Evolutionary conservation across 2,888 invertebrate species (phyloP), one percentile per base, ranked within the genome.

Genomic region (Drosophila ochracea): DNA sequence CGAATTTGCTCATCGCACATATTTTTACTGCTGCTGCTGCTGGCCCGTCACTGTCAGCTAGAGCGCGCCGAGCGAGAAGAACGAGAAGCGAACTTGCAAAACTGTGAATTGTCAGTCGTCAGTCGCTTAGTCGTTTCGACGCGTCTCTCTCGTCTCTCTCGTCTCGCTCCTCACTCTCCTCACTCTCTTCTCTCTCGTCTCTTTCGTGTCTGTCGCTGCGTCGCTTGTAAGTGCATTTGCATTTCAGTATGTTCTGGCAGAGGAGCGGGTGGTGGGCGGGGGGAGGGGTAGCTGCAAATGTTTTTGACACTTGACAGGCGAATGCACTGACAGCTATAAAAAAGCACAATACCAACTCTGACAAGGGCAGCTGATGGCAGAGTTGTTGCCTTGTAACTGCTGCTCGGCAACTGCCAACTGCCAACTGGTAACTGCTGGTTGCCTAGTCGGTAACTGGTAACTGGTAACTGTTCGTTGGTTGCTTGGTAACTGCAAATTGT

Each of bases 291-390:
- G 54, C 72, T 87, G 84, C 80, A 77, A 84, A 89, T 91, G 84
- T 76, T 91, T 90, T 76, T 89, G 89, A 91, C 91, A 89, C 84
- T 86, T 89, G 91, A 89, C 91, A 88, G 84, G 76, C 84, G 77
- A 69, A 81, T 71, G 72, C 74, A 88, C 80, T 88, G 90, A 89
- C 90, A 91, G 84, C 89, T 76, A 79, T 82, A 83, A 82, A 87
- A 83, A 88, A 79, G 75, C 63, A 74, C 47, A 75, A 69, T 53
- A 37, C 52, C 43, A 69, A 50, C 31, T 43, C 49, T 31, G 68
- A 25, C 71, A 52, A 47, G 69, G 69, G 69, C 71, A 69, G 60
- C 43, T 53, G 69, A 60, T 53, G 70, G 5, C 21, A 41, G 41
- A 41, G 39, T 25, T 16, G 31, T 43, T 9, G n/a, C 59, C 6